These are phyloP conservation scores for Nothobranchius furzeri DNA, from an alignment of 2,113 vertebrate species.

Conservation along the genomic window DNA sequence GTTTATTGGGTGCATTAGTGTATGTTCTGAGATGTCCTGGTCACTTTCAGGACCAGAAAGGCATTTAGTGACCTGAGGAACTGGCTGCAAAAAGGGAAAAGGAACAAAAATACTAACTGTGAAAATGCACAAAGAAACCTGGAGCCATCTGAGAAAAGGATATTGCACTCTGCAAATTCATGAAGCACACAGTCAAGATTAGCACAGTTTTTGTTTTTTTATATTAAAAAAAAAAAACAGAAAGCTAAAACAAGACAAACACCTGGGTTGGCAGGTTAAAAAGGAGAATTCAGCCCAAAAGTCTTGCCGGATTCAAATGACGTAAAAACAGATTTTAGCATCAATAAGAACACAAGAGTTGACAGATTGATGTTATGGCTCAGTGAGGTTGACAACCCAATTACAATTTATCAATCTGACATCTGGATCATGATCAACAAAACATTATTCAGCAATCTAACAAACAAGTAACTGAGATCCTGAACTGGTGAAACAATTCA, in stretches of 20 bases:
- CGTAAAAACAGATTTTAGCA: not conserved
- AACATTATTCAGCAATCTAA: not conserved
- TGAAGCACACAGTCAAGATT: conserved; percentile 54
- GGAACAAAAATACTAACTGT: not conserved
- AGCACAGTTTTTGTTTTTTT: conserved; percentile 7
- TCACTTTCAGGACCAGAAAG: conserved; percentile 70
- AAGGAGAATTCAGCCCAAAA: not conserved
- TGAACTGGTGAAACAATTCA: not conserved
- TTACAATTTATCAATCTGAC: not conserved
- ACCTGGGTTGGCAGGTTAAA: too few relatives aligned
- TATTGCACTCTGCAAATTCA: conserved; percentile 80
- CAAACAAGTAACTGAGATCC: conserved; percentile 7
- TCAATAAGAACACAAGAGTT: not conserved
- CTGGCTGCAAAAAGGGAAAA: conserved; percentile 54
- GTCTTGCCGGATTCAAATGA: not conserved
- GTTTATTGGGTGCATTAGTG: conserved; percentile 69
- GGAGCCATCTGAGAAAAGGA: conserved; percentile 71
- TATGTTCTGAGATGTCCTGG: conserved; percentile 72
- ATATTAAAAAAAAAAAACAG: conserved; percentile 21
- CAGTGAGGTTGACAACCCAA: too few relatives aligned
- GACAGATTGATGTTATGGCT: too few relatives aligned
- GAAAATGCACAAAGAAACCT: conserved; percentile 53
- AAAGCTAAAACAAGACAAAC: not conserved
- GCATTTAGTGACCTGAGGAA: conserved; percentile 78
- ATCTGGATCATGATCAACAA: not conserved